These are phyloP conservation scores for Atlantisia rogersi DNA, from an alignment of 2,113 vertebrate species.

Conservation along the genomic window DNA sequence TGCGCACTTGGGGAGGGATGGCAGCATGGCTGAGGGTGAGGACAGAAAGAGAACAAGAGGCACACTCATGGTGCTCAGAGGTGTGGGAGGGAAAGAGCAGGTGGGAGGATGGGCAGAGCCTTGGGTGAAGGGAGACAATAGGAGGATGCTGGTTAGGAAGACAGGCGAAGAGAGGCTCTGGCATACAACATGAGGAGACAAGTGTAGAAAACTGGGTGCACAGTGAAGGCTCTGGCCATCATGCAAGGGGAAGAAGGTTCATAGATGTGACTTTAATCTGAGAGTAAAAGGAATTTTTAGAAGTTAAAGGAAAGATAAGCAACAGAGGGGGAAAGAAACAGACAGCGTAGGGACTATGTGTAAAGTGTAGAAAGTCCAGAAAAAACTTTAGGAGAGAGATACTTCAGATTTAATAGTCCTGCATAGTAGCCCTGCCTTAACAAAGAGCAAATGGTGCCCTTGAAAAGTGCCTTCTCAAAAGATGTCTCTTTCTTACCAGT, in stretches of 20 bases:
- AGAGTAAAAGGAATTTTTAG: not conserved
- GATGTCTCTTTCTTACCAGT: not conserved
- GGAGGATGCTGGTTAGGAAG: not conserved
- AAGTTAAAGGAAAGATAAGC: not conserved
- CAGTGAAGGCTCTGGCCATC: not conserved
- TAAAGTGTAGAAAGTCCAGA: not conserved
- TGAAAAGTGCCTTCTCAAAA: not conserved
- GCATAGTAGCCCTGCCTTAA: not conserved
- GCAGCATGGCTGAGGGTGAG: accelerated
- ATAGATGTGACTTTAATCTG: not conserved
- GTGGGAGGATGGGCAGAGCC: not conserved
- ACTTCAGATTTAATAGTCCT: not conserved
- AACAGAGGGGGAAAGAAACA: not conserved
- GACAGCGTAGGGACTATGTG: not conserved
- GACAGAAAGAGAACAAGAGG: not conserved
- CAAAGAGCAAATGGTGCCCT: not conserved
- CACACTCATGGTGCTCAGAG: not conserved
- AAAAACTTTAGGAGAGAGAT: not conserved
- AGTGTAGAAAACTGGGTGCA: accelerated
- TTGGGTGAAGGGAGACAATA: accelerated
- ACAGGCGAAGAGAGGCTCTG: accelerated
- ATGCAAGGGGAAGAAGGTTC: not conserved
- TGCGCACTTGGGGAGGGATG: not conserved
- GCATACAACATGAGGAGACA: not conserved
- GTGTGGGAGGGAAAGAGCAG: not conserved